These are phyloP conservation scores for Philaethria dido DNA, from an alignment of 2,888 invertebrate species.

Conservation along the genomic window DNA sequence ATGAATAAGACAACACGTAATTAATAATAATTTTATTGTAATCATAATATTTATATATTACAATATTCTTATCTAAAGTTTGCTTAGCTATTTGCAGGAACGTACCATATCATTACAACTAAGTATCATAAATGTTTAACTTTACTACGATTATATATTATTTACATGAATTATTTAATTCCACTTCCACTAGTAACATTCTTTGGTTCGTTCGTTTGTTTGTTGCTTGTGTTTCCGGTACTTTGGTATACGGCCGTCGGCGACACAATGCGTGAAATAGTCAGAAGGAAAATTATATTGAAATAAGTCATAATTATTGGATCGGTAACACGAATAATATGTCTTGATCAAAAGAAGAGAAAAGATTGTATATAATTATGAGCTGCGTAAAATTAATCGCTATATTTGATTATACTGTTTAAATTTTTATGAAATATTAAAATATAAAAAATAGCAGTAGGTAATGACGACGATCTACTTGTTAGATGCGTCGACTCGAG, in stretches of 20 bases:
- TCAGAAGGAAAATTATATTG: neutral
- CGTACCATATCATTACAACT: neutral
- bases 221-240: neutral
- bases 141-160: neutral
- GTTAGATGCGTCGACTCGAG: too few relatives aligned
- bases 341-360: neutral
- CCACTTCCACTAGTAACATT: constrained; percentile 10
- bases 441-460: neutral
- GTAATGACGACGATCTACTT: neutral
- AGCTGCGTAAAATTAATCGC: neutral
- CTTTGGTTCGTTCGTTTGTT: constrained; percentile 21
- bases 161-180: constrained; percentile 10
- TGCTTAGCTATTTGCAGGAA: neutral
- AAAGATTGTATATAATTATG: neutral
- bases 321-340: neutral
- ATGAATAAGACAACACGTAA: neutral
- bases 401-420: neutral
- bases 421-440: neutral
- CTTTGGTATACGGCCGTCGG: neutral
- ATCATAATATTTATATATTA: constrained; percentile 10
- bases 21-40: constrained; percentile 2
- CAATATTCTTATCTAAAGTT: neutral
- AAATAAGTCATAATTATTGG: neutral
- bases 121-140: neutral
- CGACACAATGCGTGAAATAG: neutral